phyloP scores from a whole-genome alignment of 2,797 vertebrate species.

The Aeoliscus strigatus region DNA sequence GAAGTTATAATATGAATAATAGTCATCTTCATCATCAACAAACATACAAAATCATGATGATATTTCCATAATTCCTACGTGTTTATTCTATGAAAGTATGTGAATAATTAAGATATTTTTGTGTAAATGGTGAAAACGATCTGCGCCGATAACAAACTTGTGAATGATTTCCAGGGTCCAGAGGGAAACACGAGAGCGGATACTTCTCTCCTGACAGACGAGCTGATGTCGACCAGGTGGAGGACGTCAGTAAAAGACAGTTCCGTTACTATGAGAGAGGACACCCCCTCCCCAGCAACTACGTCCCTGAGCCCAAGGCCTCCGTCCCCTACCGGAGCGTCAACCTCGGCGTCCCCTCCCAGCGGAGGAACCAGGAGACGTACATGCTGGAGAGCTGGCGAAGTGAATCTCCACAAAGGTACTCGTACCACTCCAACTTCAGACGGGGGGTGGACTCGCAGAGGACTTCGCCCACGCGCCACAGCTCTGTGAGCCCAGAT shows the following conservation, averaged over 20 bases:
- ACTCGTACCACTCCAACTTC: conserved; percentile 77
- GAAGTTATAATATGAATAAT: no score
- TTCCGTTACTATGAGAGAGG: conserved; percentile 67
- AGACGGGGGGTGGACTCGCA: conserved; percentile 61
- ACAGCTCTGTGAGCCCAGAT: conserved; percentile 70
- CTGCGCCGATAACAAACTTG: conserved; percentile 8
- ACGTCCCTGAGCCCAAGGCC: conserved; percentile 75
- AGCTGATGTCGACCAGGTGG: conserved; percentile 46
- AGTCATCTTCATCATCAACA: no score
- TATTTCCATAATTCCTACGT: no score
- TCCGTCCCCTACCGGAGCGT: conserved; percentile 75
- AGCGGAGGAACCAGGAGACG: conserved; percentile 65
- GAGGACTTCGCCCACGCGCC: conserved; percentile 66
- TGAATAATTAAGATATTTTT: no score
- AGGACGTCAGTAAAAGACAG: conserved; percentile 38
- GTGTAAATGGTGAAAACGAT: no score
- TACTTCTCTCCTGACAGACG: conserved; percentile 74
- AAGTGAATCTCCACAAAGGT: conserved; percentile 77
- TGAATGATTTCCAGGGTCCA: conserved; percentile 57
- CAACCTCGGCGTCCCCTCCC: conserved; percentile 74
- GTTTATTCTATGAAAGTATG: no score
- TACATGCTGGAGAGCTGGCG: conserved; percentile 62
- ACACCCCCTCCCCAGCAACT: conserved; percentile 72
- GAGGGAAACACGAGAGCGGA: conserved; percentile 66
- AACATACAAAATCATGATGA: no score